Evolutionary conservation across 2,797 vertebrate genomes (phyloP), one percentile per base, ranked within the genome.

Genomic region (Loris lydekkerianus): DNA sequence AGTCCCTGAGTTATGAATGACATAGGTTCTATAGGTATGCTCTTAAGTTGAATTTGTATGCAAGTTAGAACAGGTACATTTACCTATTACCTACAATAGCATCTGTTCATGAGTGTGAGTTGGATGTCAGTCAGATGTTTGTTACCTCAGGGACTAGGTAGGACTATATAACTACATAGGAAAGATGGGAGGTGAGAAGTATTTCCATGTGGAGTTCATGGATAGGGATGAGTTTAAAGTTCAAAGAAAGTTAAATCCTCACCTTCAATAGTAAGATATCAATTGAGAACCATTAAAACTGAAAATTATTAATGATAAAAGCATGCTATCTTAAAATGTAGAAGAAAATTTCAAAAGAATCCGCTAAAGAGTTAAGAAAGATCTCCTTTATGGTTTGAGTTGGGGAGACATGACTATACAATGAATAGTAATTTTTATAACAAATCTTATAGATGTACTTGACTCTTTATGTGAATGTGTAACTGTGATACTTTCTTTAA

Each of bases 301-400:
- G 23, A 91, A 75, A 58, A 49, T 56, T 53, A 34, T 21, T 1
- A 60, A 11, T 67, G 13, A 72, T 46, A 87, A 34, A 81, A 91
- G 20, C n/a, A 81, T 27, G 17, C 20, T 34, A 77, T 72, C 93
- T 86, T 95, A 77, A 63, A 34, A 58, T 70, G 15, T 46, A 23
- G 20, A 92, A 37, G 58, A 31, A 91, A 81, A 93, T 53, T 84
- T 73, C n/a, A 76, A 76, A 87, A 84, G 18, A 67, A 72, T 80
- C 8, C 15, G 21, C 4, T 77, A 63, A 70, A 40, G 34, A 63
- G 4, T 9, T 78, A 8, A 88, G 86, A 86, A 15, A 46, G 23
- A 8, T 40, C 43, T 89, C 65, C 27, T 63, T 43, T 37, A 43
- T 8, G 10, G 11, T 84, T 89, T 46, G 49, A 25, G 0, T 3